Conservation (phyloP, 2,797 vertebrate species). For the Scolopax bukidnonensis region DNA sequence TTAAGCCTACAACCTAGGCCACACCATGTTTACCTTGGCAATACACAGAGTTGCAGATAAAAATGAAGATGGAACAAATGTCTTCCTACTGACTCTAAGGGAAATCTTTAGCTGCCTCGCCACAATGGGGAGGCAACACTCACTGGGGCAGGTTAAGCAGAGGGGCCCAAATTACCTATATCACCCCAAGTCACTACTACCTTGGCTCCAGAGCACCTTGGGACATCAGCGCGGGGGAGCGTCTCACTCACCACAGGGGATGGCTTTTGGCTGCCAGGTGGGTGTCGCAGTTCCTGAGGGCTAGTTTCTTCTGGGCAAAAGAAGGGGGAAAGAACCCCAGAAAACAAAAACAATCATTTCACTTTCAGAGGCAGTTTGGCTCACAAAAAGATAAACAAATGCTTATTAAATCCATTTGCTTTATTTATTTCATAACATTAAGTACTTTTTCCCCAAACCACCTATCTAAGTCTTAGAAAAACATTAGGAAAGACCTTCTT, state of each 20-base stretch:
- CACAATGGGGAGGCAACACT: not conserved
- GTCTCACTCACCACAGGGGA: slow-evolving; percentile 73
- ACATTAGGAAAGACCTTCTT: not conserved
- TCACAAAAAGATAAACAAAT: not conserved
- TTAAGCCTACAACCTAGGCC: not conserved
- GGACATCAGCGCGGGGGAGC: not conserved
- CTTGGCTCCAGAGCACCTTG: slow-evolving; percentile 46
- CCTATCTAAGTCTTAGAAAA: not conserved
- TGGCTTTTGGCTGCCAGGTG: slow-evolving; percentile 72
- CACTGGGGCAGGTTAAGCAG: not conserved
- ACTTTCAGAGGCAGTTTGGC: not conserved
- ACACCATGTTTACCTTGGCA: not conserved
- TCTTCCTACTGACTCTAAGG: not conserved
- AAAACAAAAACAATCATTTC: slow-evolving; percentile 11
- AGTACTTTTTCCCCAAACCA: not conserved
- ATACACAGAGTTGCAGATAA: not conserved
- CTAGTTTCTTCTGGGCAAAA: slow-evolving; percentile 72
- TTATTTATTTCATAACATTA: not conserved
- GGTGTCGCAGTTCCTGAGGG: slow-evolving; percentile 75
- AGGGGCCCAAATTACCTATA: not conserved
- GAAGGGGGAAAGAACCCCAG: not conserved
- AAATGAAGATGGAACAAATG: not conserved
- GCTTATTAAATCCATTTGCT: not conserved
- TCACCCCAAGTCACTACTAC: slow-evolving; percentile 15
- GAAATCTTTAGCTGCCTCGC: not conserved